Conservation (phyloP, 2,797 vertebrate species). For the Hirundo rustica region DNA sequence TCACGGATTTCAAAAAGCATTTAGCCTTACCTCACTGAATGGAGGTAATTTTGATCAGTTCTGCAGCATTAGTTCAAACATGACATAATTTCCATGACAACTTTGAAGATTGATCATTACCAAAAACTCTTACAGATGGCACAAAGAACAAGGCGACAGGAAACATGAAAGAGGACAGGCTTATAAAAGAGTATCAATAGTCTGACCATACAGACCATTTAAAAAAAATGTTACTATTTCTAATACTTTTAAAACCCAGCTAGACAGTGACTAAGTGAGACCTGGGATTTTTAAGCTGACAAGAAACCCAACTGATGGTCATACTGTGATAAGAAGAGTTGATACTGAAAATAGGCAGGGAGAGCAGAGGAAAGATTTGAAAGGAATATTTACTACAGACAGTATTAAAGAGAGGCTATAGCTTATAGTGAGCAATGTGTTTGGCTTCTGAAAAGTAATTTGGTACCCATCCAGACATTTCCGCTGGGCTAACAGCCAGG, state of each 20-base stretch:
- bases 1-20: neutral
- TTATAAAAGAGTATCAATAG: neutral
- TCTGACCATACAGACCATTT: neutral
- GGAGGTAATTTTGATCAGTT: neutral
- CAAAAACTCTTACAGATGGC: neutral
- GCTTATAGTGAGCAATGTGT: neutral
- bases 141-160: neutral
- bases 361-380: neutral
- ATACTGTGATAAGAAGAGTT: neutral
- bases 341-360: neutral
- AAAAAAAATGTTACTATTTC: neutral
- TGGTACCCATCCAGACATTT: slow-evolving; percentile 29
- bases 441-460: slow-evolving; percentile 45
- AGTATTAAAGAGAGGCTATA: neutral
- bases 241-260: neutral
- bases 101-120: neutral
- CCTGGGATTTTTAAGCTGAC: neutral
- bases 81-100: neutral
- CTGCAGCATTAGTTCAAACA: neutral
- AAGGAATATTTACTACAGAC: slow-evolving; percentile 9
- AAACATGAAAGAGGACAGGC: neutral
- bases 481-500: neutral
- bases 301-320: neutral
- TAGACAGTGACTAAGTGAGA: neutral
- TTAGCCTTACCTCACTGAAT: neutral